Evolutionary conservation across 2,888 invertebrate species (phyloP).

Genomic region (Xestia sexstrigata): DNA sequence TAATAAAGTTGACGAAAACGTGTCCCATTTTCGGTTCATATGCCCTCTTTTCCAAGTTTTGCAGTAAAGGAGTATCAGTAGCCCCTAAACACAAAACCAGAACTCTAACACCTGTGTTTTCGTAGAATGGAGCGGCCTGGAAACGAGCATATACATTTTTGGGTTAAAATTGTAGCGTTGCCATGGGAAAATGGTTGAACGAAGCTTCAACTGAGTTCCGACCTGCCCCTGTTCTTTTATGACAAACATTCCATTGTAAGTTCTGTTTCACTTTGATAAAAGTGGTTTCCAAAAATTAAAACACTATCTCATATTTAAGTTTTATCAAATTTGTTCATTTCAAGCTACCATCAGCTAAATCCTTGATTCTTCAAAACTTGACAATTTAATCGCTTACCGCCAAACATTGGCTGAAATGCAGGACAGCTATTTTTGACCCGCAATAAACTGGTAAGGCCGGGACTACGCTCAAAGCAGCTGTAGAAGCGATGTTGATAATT

Average conservation of each 20-base stretch:
- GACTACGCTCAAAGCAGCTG: constrained; percentile 61
- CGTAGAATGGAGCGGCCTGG: constrained; percentile 71
- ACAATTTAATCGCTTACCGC: constrained; percentile 28
- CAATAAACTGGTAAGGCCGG: constrained; percentile 71
- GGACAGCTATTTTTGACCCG: constrained; percentile 70
- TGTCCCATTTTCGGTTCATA: constrained; percentile 60
- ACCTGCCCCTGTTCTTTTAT: neutral
- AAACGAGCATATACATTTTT: constrained; percentile 28
- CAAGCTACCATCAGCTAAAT: neutral
- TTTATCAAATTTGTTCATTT: neutral
- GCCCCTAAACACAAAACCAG: constrained; percentile 72
- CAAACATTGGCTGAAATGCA: constrained; percentile 55
- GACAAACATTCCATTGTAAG: neutral
- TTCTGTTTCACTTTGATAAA: neutral
- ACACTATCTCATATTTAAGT: neutral
- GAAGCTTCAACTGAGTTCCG: neutral
- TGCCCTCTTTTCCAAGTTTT: constrained; percentile 61
- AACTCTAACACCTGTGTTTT: constrained; percentile 70
- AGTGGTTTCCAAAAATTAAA: neutral
- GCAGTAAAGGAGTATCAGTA: constrained; percentile 73
- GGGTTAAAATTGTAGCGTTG: neutral
- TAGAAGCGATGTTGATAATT: constrained; percentile 76
- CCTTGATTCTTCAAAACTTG: neutral
- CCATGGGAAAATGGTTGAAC: neutral
- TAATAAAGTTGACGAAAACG: neutral